Conservation (phyloP, 2,113 vertebrate species). For the Muntiacus reevesi region DNA sequence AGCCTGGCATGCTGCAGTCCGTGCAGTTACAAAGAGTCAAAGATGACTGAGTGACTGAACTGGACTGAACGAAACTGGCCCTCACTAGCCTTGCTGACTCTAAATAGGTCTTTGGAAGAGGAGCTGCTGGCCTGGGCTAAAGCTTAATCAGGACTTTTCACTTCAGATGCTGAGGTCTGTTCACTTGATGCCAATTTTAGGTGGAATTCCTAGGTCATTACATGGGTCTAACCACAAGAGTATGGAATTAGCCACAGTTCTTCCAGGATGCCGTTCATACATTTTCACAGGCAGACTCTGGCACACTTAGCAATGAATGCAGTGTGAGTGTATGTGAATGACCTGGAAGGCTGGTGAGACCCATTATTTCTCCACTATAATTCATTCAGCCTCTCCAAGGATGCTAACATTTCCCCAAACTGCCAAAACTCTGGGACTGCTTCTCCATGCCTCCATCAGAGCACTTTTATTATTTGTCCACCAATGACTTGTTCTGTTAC, state of each 20-base stretch:
- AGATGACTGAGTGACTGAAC: not conserved
- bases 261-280: not conserved
- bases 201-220: not conserved
- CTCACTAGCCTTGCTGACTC: not conserved
- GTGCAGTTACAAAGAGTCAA: not conserved
- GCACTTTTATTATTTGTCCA: not conserved
- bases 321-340: not conserved
- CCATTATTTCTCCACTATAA: not conserved
- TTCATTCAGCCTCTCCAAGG: not conserved
- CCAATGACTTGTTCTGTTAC: not conserved
- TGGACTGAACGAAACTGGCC: not conserved
- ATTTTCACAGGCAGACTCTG: not conserved
- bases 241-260: not conserved
- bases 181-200: not conserved
- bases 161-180: not conserved
- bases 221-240: not conserved
- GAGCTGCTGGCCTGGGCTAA: not conserved
- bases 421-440: no score
- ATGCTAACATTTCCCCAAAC: not conserved
- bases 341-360: not conserved
- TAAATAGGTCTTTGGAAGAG: not conserved
- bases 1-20: not conserved
- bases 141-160: not conserved
- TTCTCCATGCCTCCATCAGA: not conserved
- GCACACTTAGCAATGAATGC: no score